Percentiles rank a stretch among this genome's conserved stretches.
Evolutionary conservation across 2,888 invertebrate species (phyloP).

Genomic region (Athalia rosae): DNA sequence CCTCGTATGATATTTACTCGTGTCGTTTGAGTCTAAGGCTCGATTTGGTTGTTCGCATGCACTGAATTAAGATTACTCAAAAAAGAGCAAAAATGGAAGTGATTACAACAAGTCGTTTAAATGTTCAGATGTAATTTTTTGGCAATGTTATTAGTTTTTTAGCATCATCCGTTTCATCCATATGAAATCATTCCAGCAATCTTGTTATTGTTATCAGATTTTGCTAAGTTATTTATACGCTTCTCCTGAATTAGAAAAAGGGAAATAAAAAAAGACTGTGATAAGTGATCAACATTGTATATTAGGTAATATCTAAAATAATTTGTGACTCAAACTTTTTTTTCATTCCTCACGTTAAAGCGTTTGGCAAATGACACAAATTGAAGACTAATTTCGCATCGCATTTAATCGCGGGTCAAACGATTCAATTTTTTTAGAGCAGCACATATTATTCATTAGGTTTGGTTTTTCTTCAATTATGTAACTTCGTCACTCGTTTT

Average conservation of each 20-base stretch:
- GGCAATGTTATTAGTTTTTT: not conserved
- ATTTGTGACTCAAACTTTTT: constrained; percentile 22
- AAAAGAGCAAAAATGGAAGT: constrained; percentile 3
- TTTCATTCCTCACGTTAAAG: not conserved
- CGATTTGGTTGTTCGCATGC: not conserved
- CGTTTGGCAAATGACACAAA: not conserved
- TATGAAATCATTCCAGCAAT: not conserved
- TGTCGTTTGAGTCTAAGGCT: not conserved
- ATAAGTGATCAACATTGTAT: constrained; percentile 16
- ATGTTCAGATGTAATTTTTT: not conserved
- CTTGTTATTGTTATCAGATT: not conserved
- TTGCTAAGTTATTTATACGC: not conserved
- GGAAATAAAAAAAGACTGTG: constrained; percentile 5
- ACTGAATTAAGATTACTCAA: not conserved
- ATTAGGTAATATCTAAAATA: constrained; percentile 22
- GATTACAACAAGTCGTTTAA: not conserved
- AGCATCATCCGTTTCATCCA: not conserved
- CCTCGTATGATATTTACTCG: not conserved
- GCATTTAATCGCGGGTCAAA: not conserved
- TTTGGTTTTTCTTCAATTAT: too few species aligned
- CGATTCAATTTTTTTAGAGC: constrained; percentile 7
- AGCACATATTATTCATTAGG: not conserved
- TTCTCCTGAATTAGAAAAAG: constrained; percentile 4
- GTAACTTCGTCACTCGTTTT: constrained; percentile 2
- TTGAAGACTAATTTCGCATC: constrained; percentile 25